A percentile compares a stretch with the other conserved stretches of the same genome.
These are phyloP conservation scores for Tetheella fluctuosa DNA, from an alignment of 2,888 invertebrate genomes.

Conservation along the genomic window DNA sequence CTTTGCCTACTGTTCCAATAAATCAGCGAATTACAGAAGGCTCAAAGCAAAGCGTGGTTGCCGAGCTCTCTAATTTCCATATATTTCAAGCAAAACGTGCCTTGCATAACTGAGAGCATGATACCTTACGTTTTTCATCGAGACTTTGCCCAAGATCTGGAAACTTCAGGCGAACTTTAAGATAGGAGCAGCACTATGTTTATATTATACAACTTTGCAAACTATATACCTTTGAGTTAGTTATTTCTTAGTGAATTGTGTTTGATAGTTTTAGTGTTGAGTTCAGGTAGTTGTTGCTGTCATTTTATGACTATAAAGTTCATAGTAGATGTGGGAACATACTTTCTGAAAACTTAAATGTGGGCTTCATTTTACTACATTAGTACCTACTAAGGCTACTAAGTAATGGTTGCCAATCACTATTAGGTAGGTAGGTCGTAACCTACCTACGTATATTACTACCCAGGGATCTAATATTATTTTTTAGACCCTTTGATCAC, in stretches of 20 bases:
- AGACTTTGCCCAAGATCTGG: conserved; percentile 14
- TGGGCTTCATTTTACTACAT: too few relatives aligned
- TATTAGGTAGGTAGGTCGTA: too few relatives aligned
- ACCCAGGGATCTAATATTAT: too few relatives aligned
- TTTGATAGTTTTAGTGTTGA: not conserved
- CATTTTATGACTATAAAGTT: not conserved
- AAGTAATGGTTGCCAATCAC: too few relatives aligned
- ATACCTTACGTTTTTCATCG: conserved; percentile 28
- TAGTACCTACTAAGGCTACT: too few relatives aligned
- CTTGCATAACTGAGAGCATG: conserved; percentile 34
- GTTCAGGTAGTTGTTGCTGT: not conserved
- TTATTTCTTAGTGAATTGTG: not conserved
- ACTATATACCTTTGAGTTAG: not conserved
- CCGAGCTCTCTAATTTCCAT: conserved; percentile 61
- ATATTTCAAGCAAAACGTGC: conserved; percentile 53
- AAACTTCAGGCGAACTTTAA: conserved; percentile 13
- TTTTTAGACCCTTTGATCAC: too few relatives aligned
- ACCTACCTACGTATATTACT: too few relatives aligned
- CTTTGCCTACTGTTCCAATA: conserved; percentile 47
- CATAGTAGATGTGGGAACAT: not conserved
- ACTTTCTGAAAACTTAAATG: too few relatives aligned
- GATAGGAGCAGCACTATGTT: conserved; percentile 1
- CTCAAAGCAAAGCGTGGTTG: conserved; percentile 43
- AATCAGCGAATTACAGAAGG: conserved; percentile 61
- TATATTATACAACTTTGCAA: conserved; percentile 8